Conservation (phyloP, 1,140 invertebrate species). For the Drosophila oshimai region DNA sequence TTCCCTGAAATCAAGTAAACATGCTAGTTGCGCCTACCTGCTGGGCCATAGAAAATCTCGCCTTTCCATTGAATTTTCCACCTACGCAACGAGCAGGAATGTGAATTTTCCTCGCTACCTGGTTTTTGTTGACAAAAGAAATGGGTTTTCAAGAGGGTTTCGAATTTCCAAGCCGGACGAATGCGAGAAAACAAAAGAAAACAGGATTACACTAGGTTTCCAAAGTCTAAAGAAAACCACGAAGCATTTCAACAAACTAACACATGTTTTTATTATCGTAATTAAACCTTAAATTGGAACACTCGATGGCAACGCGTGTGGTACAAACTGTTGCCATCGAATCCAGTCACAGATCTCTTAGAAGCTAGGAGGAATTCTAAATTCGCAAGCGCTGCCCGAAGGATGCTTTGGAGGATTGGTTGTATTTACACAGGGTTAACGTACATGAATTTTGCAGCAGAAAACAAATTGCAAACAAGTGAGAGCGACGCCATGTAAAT, state of each 20-base stretch:
- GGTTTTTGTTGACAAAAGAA: constrained; percentile 31
- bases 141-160: constrained; percentile 27
- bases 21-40: constrained; percentile 52
- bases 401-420: constrained; percentile 8
- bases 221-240: neutral
- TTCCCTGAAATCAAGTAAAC: constrained; percentile 39
- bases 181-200: neutral
- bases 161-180: constrained; percentile 1
- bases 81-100: constrained; percentile 25
- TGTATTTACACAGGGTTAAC: constrained; percentile 61
- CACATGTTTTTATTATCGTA: constrained; percentile 58
- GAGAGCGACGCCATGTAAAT: constrained; percentile 41
- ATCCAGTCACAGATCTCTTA: constrained; percentile 45
- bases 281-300: constrained; percentile 45
- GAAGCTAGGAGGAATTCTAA: constrained; percentile 52
- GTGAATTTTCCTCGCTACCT: constrained; percentile 36
- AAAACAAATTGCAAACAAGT: constrained; percentile 66
- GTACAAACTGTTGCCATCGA: constrained; percentile 45
- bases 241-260: constrained; percentile 50
- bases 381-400: constrained; percentile 38
- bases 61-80: constrained; percentile 58
- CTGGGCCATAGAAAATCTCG: constrained; percentile 49
- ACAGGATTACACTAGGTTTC: neutral
- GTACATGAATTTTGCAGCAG: constrained; percentile 63
- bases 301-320: constrained; percentile 26